Evolutionary conservation across 2,888 invertebrate genomes (phyloP).

Genomic region (Dryobota labecula): DNA sequence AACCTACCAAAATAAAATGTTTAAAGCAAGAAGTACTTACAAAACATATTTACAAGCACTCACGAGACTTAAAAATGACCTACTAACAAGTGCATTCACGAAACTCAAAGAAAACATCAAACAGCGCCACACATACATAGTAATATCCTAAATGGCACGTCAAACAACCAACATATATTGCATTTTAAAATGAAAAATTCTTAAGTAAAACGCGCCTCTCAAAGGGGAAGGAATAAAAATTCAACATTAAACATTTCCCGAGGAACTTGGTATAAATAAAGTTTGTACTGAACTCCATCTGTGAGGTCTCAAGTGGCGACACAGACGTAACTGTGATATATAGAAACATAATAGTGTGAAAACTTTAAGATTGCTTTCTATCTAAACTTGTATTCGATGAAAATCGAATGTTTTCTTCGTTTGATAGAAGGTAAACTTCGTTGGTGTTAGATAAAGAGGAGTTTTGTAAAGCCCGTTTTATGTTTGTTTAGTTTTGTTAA

Average conservation of each 20-base stretch:
- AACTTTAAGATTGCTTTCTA: constrained; percentile 71
- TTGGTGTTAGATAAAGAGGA: constrained; percentile 49
- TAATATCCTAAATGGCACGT: constrained; percentile 50
- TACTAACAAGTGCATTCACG: background rate
- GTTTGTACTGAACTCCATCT: constrained; percentile 73
- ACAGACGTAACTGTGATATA: constrained; percentile 61
- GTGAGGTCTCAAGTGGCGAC: constrained; percentile 67
- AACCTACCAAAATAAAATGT: background rate
- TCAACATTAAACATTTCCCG: constrained; percentile 84
- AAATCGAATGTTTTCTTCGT: constrained; percentile 63
- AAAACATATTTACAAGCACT: background rate
- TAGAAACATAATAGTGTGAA: constrained; percentile 67
- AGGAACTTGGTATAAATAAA: constrained; percentile 82
- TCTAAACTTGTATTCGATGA: constrained; percentile 58
- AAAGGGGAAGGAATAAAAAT: constrained; percentile 80
- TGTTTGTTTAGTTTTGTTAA: constrained; percentile 33
- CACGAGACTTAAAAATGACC: background rate
- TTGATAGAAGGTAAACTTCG: constrained; percentile 53
- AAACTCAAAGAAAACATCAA: constrained; percentile 23
- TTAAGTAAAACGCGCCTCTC: constrained; percentile 71
- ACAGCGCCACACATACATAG: background rate
- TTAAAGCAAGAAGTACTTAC: background rate
- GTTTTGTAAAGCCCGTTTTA: constrained; percentile 26
- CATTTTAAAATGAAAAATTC: constrained; percentile 77
- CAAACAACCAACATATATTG: constrained; percentile 66